Evolutionary conservation across 2,113 vertebrate species (phyloP), one percentile per base, ranked within the genome.

Genomic region (Scolopax mira): DNA sequence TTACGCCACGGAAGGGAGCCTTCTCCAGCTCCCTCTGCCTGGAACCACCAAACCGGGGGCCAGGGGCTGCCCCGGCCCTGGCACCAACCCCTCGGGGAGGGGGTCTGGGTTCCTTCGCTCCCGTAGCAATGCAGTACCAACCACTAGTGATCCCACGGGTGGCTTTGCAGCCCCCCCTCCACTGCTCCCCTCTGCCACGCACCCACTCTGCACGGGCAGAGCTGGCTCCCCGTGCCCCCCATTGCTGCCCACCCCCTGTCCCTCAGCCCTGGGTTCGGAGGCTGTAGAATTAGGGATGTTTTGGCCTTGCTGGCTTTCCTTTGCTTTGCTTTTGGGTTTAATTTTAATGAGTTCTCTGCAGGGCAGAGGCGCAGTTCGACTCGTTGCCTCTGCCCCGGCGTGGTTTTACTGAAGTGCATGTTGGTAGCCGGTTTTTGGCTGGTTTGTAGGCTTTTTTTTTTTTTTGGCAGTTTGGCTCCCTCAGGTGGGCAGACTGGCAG

Each of bases 111-210:
- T 73, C 82, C 83, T 58, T 58, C 10, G 0, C 72, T 89, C 83
- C 92, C 1, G 2, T 70, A 79, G 93, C 89, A 48, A 70, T 79
- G 93, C 92, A 88, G 61, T 60, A 77, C 95, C 92, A 86, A 93
- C 85, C 91, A 79, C 84, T 93, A 77, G 93, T 96, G 96, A 96
- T 62, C 51, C 87, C 10, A 2, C 2, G 4, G 31, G 39, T 1
- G 30, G 49, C 48, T 65, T 54, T 42, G 52, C 54, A 54, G 51
- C 49, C 60, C 13, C 18, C 11, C 22, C 9, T n/a, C 3, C 0
- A 6, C 64, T 23, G 79, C 55, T 83, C 31, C 57, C 25, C 61
- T 33, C 48, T 35, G 48, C 46, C 39, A 7, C 0, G 8, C 5
- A 42, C 30, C 71, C 4, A 5, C 42, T 57, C 25, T 3, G 1